These are phyloP conservation scores for Cephus cinctus DNA, from an alignment of 1,140 invertebrate genomes.

Conservation along the genomic window DNA sequence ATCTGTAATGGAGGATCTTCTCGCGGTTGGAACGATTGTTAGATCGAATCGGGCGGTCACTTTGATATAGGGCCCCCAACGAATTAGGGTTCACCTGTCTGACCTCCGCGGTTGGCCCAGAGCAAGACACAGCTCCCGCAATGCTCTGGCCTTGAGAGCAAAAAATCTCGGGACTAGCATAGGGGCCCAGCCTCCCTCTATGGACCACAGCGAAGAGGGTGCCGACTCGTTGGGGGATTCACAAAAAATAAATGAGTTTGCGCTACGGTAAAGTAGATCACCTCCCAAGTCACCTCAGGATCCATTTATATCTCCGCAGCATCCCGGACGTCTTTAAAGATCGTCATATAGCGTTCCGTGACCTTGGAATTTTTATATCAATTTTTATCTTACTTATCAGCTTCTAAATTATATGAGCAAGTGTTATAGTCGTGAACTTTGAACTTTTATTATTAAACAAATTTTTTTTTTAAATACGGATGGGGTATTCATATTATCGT, in stretches of 20 bases:
- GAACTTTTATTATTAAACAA: too few relatives aligned
- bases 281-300: not conserved
- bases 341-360: too few relatives aligned
- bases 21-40: conserved; percentile 14
- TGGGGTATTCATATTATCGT: too few relatives aligned
- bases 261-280: not conserved
- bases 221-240: not conserved
- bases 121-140: conserved; percentile 16
- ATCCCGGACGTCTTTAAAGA: too few relatives aligned
- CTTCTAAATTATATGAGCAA: too few relatives aligned
- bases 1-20: too few relatives aligned
- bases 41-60: conserved; percentile 18
- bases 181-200: not conserved
- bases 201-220: not conserved
- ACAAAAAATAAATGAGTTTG: conserved; percentile 6
- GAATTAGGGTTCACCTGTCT: conserved; percentile 28
- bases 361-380: too few relatives aligned
- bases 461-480: too few relatives aligned
- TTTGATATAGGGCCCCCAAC: conserved; percentile 31
- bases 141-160: conserved; percentile 20
- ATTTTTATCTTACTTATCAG: too few relatives aligned
- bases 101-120: conserved; percentile 14
- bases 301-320: not conserved
- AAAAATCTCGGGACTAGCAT: conserved; percentile 3
- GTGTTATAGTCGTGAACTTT: too few relatives aligned